phyloP scores from a whole-genome alignment of 2,113 vertebrate species.

The Halichoerus grypus region DNA sequence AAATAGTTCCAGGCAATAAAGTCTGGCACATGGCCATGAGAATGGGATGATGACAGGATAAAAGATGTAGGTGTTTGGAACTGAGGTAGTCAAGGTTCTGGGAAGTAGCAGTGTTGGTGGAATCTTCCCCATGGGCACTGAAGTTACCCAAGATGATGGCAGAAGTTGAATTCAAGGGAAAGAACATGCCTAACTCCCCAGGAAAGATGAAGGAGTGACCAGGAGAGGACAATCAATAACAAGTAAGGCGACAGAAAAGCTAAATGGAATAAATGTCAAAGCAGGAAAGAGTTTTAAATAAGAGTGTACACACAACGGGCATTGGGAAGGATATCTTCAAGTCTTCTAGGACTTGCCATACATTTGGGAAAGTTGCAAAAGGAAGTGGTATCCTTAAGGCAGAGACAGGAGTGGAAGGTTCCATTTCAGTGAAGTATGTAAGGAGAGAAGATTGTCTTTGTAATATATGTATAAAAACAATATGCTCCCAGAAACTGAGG shows the following conservation, averaged over 20 bases:
- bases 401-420: neutral
- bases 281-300: neutral
- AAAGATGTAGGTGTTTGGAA: neutral
- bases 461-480: neutral
- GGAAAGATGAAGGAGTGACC: neutral
- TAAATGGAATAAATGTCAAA: neutral
- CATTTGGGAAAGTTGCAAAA: neutral
- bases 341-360: neutral
- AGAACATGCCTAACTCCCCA: neutral
- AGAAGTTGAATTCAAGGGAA: neutral
- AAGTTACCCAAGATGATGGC: neutral
- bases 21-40: neutral
- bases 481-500: slow-evolving; percentile 3
- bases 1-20: neutral
- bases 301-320: too few relatives aligned
- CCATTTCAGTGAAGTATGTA: neutral
- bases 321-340: neutral
- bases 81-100: neutral
- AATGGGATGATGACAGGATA: neutral
- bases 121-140: neutral
- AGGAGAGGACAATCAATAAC: neutral
- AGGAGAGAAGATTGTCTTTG: neutral
- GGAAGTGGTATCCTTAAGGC: neutral
- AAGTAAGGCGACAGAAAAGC: neutral
- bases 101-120: neutral